Percentiles rank a stretch among this genome's conserved stretches.
These are phyloP conservation scores for Tachina fera DNA, from an alignment of 2,888 invertebrate genomes.

Conservation along the genomic window DNA sequence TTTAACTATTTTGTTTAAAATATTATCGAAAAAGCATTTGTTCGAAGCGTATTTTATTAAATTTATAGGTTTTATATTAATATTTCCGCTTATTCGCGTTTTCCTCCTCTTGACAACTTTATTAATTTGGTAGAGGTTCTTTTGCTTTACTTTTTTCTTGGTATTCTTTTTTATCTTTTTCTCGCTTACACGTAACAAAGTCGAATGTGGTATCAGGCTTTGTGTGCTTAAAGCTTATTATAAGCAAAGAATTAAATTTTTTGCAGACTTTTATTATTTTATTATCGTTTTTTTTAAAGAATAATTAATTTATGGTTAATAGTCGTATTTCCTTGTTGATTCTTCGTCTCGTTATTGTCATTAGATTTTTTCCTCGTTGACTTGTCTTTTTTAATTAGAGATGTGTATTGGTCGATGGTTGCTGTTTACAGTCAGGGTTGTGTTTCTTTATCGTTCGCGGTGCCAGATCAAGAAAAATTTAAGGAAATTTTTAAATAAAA, in stretches of 20 bases:
- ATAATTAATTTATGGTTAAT: constrained; percentile 45
- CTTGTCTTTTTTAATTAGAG: constrained; percentile 38
- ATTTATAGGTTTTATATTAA: constrained; percentile 30
- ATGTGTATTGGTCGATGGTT: constrained; percentile 22
- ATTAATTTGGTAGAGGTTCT: not conserved
- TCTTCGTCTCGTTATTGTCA: constrained; percentile 66
- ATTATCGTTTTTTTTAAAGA: constrained; percentile 37
- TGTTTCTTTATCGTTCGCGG: not conserved
- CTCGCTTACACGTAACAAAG: constrained; percentile 61
- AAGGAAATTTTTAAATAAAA: not conserved
- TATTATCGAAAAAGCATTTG: constrained; percentile 8
- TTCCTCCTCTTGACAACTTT: constrained; percentile 5
- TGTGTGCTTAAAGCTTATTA: constrained; percentile 7
- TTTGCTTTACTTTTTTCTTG: constrained; percentile 26
- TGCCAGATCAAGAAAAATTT: constrained; percentile 10
- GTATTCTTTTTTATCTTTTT: constrained; percentile 52
- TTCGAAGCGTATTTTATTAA: constrained; percentile 11
- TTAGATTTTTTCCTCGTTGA: constrained; percentile 57
- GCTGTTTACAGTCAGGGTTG: not conserved
- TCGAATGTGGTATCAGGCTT: constrained; percentile 10
- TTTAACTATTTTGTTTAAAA: not conserved
- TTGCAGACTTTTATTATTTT: not conserved
- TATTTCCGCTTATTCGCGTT: constrained; percentile 37
- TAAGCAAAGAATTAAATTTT: constrained; percentile 10
- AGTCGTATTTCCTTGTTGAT: constrained; percentile 66